phyloP scores from a whole-genome alignment of 2,888 invertebrate species.

The Caenorhabditis sp. region DNA sequence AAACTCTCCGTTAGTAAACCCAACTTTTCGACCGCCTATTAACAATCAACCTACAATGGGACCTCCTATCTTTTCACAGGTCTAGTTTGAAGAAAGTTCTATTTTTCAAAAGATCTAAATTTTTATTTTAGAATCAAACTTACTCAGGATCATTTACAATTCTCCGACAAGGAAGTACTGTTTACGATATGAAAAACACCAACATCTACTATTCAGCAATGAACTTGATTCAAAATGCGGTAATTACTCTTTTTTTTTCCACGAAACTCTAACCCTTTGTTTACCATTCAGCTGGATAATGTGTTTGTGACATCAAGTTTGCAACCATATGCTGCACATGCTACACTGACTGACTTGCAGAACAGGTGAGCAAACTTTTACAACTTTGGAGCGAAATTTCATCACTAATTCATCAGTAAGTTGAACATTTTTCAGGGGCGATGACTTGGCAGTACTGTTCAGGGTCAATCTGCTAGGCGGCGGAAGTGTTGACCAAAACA shows the following conservation, averaged over 20 bases:
- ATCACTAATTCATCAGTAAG: too few species aligned
- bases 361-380: constrained; percentile 60
- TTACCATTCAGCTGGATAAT: constrained; percentile 63
- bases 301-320: constrained; percentile 60
- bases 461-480: constrained; percentile 47
- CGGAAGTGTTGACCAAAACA: constrained; percentile 44
- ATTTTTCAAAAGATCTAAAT: too few species aligned
- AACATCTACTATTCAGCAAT: constrained; percentile 48
- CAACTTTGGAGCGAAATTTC: too few species aligned
- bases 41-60: constrained; percentile 31
- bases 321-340: constrained; percentile 51
- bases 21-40: constrained; percentile 49
- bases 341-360: constrained; percentile 55
- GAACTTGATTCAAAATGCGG: constrained; percentile 64
- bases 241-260: constrained; percentile 16
- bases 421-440: constrained; percentile 45
- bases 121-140: constrained; percentile 45
- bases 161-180: constrained; percentile 60
- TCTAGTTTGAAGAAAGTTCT: background rate
- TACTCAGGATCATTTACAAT: constrained; percentile 61
- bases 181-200: constrained; percentile 58
- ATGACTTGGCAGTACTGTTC: constrained; percentile 65
- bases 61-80: constrained; percentile 52
- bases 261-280: too few species aligned
- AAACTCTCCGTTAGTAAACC: constrained; percentile 37